Conservation (phyloP, 2,888 invertebrate genomes). For the Erebia epiphron region DNA sequence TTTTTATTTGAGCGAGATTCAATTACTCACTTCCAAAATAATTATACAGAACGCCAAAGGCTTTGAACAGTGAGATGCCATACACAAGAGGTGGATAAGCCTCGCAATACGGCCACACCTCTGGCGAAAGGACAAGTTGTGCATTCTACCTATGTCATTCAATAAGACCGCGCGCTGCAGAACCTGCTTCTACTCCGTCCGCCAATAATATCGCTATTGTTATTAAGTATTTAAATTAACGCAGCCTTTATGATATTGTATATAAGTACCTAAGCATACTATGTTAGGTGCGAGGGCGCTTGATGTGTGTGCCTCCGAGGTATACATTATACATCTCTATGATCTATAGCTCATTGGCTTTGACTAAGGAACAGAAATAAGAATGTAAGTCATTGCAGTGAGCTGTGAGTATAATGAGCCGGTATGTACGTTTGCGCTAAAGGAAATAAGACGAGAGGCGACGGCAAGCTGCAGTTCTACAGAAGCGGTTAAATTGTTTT, state of each 20-base stretch:
- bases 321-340: too few species aligned
- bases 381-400: slow-evolving; percentile 51
- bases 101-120: too few species aligned
- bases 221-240: too few species aligned
- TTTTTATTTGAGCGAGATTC: slow-evolving; percentile 75
- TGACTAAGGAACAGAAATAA: slow-evolving; percentile 54
- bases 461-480: slow-evolving; percentile 33
- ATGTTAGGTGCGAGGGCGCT: too few species aligned
- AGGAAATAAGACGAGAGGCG: slow-evolving; percentile 48
- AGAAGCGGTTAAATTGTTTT: slow-evolving; percentile 39
- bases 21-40: slow-evolving; percentile 66
- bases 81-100: background rate
- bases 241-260: too few species aligned
- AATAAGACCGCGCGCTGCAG: too few species aligned
- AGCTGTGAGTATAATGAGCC: slow-evolving; percentile 54
- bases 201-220: too few species aligned
- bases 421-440: slow-evolving; percentile 45
- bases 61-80: slow-evolving; percentile 34
- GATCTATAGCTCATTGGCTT: slow-evolving; percentile 41
- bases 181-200: too few species aligned
- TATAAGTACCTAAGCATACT: too few species aligned
- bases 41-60: slow-evolving; percentile 58
- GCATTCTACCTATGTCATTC: too few species aligned
- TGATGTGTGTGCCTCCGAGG: too few species aligned
- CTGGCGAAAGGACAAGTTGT: too few species aligned